Conservation (phyloP, 2,113 vertebrate species). For the Trinectes maculatus region DNA sequence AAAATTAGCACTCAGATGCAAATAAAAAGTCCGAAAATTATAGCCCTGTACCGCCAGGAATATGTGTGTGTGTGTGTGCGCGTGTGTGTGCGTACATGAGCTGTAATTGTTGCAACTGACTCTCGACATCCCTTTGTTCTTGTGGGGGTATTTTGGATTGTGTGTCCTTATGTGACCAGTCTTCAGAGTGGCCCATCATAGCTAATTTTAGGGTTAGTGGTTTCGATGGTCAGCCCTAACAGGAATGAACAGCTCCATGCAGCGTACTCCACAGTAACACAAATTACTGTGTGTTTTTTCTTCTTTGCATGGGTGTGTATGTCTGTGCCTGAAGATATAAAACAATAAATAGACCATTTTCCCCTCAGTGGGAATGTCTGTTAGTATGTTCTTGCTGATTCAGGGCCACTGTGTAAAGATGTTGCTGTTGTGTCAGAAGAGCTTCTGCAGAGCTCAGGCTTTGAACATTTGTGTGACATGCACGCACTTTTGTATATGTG, state of each 20-base stretch:
- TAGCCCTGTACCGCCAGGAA: conserved; percentile 25
- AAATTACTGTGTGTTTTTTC: conserved; percentile 32
- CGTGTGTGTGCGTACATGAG: background rate
- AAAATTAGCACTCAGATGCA: no score
- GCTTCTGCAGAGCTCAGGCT: conserved; percentile 38
- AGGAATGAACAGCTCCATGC: conserved; percentile 22
- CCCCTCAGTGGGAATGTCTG: conserved; percentile 62
- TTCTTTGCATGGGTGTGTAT: conserved; percentile 30
- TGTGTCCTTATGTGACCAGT: conserved; percentile 37
- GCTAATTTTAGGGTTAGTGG: conserved; percentile 64
- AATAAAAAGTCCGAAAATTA: no score
- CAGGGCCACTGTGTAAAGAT: conserved; percentile 59
- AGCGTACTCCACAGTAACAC: conserved; percentile 26
- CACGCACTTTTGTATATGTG: conserved; percentile 13
- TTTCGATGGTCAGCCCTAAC: conserved; percentile 51
- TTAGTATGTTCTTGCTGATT: conserved; percentile 65
- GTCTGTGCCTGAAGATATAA: conserved; percentile 34
- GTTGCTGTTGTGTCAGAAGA: conserved; percentile 31
- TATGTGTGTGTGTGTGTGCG: conserved; percentile 3
- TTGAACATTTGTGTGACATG: conserved; percentile 55
- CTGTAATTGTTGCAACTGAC: conserved; percentile 2
- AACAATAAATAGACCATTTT: conserved; percentile 63
- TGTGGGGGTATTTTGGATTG: conserved; percentile 29
- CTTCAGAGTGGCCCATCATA: conserved; percentile 40
- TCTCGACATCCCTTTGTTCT: conserved; percentile 37